These are phyloP conservation scores for Amblyopsis hoosieri DNA, from an alignment of 2,797 vertebrate genomes.

Conservation along the genomic window DNA sequence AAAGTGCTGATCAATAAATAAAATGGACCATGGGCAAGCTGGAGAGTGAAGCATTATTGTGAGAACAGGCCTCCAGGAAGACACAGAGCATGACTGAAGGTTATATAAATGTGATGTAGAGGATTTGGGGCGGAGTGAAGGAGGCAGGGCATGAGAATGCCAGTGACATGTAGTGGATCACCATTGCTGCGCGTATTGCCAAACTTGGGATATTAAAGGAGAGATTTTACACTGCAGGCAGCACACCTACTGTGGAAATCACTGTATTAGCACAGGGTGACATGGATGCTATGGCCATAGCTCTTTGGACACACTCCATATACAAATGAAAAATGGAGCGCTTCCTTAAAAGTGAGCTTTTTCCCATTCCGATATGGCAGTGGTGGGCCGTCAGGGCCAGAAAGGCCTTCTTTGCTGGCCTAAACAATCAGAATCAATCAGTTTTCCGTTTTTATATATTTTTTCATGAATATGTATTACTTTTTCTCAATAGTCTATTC, in stretches of 20 bases:
- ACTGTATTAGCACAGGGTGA: conserved; percentile 41
- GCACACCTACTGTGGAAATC: conserved; percentile 53
- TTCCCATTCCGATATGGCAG: background rate
- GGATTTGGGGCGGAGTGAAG: conserved; percentile 50
- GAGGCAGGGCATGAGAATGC: conserved; percentile 45
- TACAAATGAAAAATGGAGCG: conserved; percentile 13
- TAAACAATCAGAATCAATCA: too few relatives aligned
- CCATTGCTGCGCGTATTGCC: conserved; percentile 69
- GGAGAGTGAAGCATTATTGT: conserved; percentile 42
- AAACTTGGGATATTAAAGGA: conserved; percentile 77
- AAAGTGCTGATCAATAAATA: conserved; percentile 69
- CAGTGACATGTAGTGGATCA: conserved; percentile 59
- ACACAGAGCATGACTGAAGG: conserved; percentile 1
- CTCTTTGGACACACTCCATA: conserved; percentile 33
- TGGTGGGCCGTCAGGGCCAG: too few relatives aligned
- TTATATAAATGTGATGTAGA: conserved; percentile 59
- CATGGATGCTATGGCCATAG: conserved; percentile 31
- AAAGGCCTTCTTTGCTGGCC: too few relatives aligned
- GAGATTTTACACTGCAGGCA: conserved; percentile 48
- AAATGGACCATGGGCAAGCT: conserved; percentile 34
- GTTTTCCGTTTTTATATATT: too few relatives aligned
- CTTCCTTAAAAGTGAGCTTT: conserved; percentile 6
- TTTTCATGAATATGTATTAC: too few relatives aligned
- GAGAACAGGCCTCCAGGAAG: conserved; percentile 19
- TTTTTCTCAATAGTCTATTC: too few relatives aligned